Evolutionary conservation across 2,797 vertebrate genomes (phyloP).

Genomic region (Sorex maritimensis): DNA sequence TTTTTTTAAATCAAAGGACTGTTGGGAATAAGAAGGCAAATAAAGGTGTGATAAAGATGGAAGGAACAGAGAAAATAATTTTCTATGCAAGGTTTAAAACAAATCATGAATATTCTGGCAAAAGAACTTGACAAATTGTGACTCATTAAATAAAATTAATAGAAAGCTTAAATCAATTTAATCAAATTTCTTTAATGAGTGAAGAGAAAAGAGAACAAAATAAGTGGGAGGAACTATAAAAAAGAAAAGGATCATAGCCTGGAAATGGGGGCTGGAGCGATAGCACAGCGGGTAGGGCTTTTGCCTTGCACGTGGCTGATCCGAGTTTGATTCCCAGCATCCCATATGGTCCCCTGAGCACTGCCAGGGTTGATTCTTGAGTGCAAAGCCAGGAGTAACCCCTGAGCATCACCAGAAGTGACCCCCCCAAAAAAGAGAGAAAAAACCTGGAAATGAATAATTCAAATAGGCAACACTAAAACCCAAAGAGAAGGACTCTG

Average conservation of each 20-base stretch:
- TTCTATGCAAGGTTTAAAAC: background rate
- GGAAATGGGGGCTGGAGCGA: background rate
- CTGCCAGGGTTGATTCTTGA: too few species aligned
- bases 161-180: background rate
- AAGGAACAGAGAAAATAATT: background rate
- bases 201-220: background rate
- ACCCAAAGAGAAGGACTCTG: background rate
- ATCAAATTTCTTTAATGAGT: background rate
- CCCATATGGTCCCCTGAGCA: too few species aligned
- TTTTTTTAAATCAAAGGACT: conserved; percentile 10
- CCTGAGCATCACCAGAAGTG: too few species aligned
- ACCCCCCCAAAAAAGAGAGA: too few species aligned
- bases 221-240: background rate
- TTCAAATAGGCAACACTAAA: background rate
- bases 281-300: too few species aligned
- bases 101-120: background rate
- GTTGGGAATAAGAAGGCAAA: background rate
- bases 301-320: too few species aligned
- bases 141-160: background rate
- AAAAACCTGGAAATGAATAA: background rate
- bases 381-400: too few species aligned
- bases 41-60: background rate
- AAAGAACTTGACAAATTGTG: background rate
- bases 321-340: too few species aligned
- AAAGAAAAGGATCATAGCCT: background rate